Percentiles rank a stretch among this genome's conserved stretches.
Conservation (phyloP, 1,140 invertebrate species). For the fruit fly (Drosophila melanogaster) region Release_6_plus_ISO1_MT NC_004354.4:17659501-17660000, state of each 20-base stretch:
- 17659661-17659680: not conserved
- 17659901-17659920: slow-evolving; percentile 39
- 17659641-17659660: not conserved
- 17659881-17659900: slow-evolving; percentile 15
- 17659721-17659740: too few relatives aligned
- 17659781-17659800: too few relatives aligned
- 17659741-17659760: too few relatives aligned
- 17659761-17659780: too few relatives aligned
- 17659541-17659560: slow-evolving; percentile 36
- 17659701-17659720: too few relatives aligned
- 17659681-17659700: too few relatives aligned
- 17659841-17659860: not conserved
- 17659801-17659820: too few relatives aligned
- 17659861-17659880: slow-evolving; percentile 5
- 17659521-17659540: slow-evolving; percentile 74
- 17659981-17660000: slow-evolving; percentile 21
- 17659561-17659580: slow-evolving; percentile 14
- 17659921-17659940: slow-evolving; percentile 18
- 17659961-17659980: slow-evolving; percentile 18
- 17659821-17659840: not conserved
- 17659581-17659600: slow-evolving; percentile 1
- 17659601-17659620: slow-evolving; percentile 20
- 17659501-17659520: slow-evolving; percentile 38
- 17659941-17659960: slow-evolving; percentile 13
- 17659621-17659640: not conserved